phyloP scores from a whole-genome alignment of 2,113 vertebrate species.

The Neodontobutis hainanensis region DNA sequence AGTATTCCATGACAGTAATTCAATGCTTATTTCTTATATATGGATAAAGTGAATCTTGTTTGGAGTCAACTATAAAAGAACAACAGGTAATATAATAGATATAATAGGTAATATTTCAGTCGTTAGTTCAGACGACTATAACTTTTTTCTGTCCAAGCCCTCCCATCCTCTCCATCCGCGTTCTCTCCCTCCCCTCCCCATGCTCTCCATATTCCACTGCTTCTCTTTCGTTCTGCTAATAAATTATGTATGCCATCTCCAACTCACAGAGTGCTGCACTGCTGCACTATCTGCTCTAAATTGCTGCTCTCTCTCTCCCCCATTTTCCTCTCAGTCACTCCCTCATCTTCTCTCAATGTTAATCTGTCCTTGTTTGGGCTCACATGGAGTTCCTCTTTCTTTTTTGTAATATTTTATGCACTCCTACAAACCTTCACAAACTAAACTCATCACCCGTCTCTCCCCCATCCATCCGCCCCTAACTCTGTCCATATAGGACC shows the following conservation, averaged over 20 bases:
- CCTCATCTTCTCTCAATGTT: constrained; percentile 52
- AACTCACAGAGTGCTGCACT: constrained; percentile 80
- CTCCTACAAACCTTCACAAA: constrained; percentile 27
- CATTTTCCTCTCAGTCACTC: constrained; percentile 67
- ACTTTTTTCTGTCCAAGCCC: constrained; percentile 70
- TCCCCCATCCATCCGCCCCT: constrained; percentile 40
- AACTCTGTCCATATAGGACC: constrained; percentile 84
- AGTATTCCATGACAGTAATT: neutral
- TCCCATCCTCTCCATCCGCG: constrained; percentile 44
- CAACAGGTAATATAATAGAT: constrained; percentile 29
- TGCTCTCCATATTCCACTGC: constrained; percentile 63
- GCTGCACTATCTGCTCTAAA: constrained; percentile 87
- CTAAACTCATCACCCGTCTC: constrained; percentile 46
- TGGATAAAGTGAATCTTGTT: constrained; percentile 28
- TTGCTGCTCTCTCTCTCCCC: constrained; percentile 76
- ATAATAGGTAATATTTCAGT: constrained; percentile 31
- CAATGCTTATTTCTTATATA: neutral
- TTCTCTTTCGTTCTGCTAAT: constrained; percentile 75
- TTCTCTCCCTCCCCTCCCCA: constrained; percentile 60
- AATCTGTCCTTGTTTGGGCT: constrained; percentile 32
- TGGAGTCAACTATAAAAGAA: neutral
- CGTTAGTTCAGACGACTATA: constrained; percentile 42
- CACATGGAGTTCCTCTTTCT: constrained; percentile 1
- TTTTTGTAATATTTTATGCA: neutral
- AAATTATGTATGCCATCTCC: constrained; percentile 82